Evolutionary conservation across 2,888 invertebrate species (phyloP), one percentile per base, ranked within the genome.

Genomic region (Tineola bisselliella): DNA sequence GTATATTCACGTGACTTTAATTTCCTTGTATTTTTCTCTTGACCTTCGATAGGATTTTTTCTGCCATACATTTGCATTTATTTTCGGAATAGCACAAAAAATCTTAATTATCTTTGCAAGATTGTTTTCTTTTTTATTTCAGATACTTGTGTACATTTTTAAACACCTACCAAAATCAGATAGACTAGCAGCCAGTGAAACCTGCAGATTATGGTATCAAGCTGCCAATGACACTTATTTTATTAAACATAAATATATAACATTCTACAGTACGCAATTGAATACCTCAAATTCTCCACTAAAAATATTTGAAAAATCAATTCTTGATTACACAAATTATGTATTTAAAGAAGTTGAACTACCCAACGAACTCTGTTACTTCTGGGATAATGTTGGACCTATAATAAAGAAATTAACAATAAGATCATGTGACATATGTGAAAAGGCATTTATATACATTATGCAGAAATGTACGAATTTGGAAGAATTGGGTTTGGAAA

Each of bases 61-160:
- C 18, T 25, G 8, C 18, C 17, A 19, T n/a, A 52, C 52, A 52
- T 30, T 30, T 25, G 4, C 56, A 10, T 18, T 19, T 10, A 52
- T 52, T 38, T 10, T 12, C 38, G 38, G 38, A 38, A 38, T 25
- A 25, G 6, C 25, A 25, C 2, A 25, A 25, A 25, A 25, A 2
- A 25, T 6, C 25, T 25, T 25, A 25, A 25, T 6, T 25, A 25
- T 25, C 25, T 25, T 25, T n/a, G n/a, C n/a, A n/a, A n/a, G n/a
- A 25, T 25, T 25, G 25, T 25, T 25, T 4, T 25, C n/a, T 12
- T 6, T 38, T n/a, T 38, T 38, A 62, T 64, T 81, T 83, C 82
- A 92, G 92, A 88, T 91, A 61, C 80, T 92, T 65, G 87, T 91
- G 62, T 88, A 90, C 66, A 87, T 92, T 64, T 90, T 91, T 70